Percentiles rank a stretch among this genome's conserved stretches.
Conservation (phyloP, 2,888 invertebrate species). For the Leptinotarsa juncta region DNA sequence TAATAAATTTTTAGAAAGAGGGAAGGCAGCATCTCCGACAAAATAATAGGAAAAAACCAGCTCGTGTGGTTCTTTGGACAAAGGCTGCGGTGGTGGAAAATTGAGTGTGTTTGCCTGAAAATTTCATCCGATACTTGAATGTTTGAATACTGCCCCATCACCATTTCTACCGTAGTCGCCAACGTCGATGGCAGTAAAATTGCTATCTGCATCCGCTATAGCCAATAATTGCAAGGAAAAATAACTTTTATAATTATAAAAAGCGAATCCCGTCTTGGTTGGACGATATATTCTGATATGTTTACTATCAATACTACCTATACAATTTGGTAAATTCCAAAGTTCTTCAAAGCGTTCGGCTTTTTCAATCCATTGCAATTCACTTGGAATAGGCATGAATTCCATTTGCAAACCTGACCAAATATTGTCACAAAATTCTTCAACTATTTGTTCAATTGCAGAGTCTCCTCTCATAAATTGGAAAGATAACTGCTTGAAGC, state of each 20-base stretch:
- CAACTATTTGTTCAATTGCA: not conserved
- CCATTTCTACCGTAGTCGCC: constrained; percentile 16
- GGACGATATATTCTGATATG: not conserved
- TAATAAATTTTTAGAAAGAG: constrained; percentile 7
- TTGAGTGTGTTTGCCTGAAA: not conserved
- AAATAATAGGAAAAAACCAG: constrained; percentile 8
- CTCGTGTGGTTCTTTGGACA: not conserved
- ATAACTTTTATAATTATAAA: constrained; percentile 14
- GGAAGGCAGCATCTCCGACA: constrained; percentile 18
- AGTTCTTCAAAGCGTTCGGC: constrained; percentile 3
- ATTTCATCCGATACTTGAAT: constrained; percentile 3
- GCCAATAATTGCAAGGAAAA: constrained; percentile 16
- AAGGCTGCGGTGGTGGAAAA: not conserved
- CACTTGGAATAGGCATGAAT: constrained; percentile 6
- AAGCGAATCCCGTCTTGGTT: not conserved
- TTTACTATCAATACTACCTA: not conserved
- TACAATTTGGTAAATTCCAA: constrained; percentile 6
- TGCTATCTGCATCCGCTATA: constrained; percentile 22
- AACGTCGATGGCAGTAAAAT: constrained; percentile 2
- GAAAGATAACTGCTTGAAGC: constrained; percentile 23
- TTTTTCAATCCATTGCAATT: constrained; percentile 18
- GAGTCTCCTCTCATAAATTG: constrained; percentile 21
- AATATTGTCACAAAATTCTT: not conserved
- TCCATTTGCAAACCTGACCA: constrained; percentile 5
- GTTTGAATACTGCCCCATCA: constrained; percentile 2